phyloP scores from a whole-genome alignment of 64 coral and sea anemone genomes.

The Montipora cactus region DNA sequence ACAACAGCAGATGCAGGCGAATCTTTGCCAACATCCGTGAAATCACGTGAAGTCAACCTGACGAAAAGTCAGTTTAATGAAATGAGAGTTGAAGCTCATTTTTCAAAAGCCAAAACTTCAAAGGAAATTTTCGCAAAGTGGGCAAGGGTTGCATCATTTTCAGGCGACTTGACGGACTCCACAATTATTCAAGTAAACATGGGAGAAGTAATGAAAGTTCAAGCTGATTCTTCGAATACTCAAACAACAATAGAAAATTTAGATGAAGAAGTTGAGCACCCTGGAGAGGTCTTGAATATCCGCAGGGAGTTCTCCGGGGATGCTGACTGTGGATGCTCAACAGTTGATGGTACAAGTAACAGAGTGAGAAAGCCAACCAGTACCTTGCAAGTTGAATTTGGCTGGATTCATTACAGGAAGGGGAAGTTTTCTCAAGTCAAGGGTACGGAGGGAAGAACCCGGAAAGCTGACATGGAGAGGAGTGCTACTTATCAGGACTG shows the following conservation, averaged over 20 bases:
- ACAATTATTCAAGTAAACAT: too few relatives aligned
- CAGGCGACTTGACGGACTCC: too few relatives aligned
- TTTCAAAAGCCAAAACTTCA: too few relatives aligned
- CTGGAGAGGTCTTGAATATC: constrained; percentile 34
- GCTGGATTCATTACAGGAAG: constrained; percentile 11
- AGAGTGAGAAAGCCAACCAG: neutral
- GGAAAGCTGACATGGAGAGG: constrained; percentile 40
- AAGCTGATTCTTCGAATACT: too few relatives aligned
- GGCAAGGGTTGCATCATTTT: too few relatives aligned
- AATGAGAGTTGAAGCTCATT: too few relatives aligned
- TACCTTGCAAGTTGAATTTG: constrained; percentile 38
- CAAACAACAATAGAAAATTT: neutral
- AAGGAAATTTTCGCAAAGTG: too few relatives aligned
- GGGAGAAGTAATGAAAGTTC: too few relatives aligned
- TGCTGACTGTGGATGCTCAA: neutral
- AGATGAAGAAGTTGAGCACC: constrained; percentile 13
- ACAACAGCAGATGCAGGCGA: too few relatives aligned
- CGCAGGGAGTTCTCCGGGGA: neutral
- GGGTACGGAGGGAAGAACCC: constrained; percentile 10
- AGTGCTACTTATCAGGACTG: constrained; percentile 14
- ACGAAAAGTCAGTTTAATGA: too few relatives aligned
- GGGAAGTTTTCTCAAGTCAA: constrained; percentile 30
- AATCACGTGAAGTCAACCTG: too few relatives aligned
- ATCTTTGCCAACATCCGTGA: too few relatives aligned
- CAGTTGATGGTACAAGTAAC: constrained; percentile 29